phyloP scores from a whole-genome alignment of 2,888 invertebrate genomes.

The Eucriotettix oculatus region DNA sequence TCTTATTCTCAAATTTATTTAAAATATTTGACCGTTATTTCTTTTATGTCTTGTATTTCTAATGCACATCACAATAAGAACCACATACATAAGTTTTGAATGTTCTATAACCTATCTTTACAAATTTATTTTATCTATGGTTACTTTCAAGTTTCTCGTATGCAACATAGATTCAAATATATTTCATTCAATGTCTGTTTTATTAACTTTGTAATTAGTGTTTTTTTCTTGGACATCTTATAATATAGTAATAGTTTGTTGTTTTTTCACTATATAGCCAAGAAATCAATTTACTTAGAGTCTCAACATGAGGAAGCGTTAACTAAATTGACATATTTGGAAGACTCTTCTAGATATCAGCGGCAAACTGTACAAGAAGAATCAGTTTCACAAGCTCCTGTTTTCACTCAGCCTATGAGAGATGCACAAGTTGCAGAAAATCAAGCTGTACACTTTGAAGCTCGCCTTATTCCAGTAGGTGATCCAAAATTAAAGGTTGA shows the following conservation, averaged over 20 bases:
- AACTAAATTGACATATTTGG: slow-evolving; percentile 62
- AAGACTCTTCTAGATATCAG: slow-evolving; percentile 61
- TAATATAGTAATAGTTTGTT: background rate
- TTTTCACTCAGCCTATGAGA: slow-evolving; percentile 81
- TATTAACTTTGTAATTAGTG: background rate
- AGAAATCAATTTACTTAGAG: slow-evolving; percentile 71
- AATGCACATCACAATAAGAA: too few relatives aligned
- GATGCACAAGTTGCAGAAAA: slow-evolving; percentile 76
- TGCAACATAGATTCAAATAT: too few relatives aligned
- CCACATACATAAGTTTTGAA: too few relatives aligned
- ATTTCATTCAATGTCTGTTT: too few relatives aligned
- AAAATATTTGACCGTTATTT: too few relatives aligned
- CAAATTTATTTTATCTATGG: too few relatives aligned
- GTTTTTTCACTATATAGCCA: slow-evolving; percentile 24
- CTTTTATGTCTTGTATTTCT: too few relatives aligned
- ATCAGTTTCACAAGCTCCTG: slow-evolving; percentile 67
- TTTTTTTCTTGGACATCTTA: background rate
- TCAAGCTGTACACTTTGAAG: slow-evolving; percentile 87
- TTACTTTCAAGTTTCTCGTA: too few relatives aligned
- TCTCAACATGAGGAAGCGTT: slow-evolving; percentile 78
- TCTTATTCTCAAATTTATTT: too few relatives aligned
- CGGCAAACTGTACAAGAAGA: slow-evolving; percentile 61
- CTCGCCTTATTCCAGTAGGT: slow-evolving; percentile 83
- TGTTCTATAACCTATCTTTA: too few relatives aligned
- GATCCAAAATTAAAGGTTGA: slow-evolving; percentile 84